Evolutionary conservation across 2,113 vertebrate genomes (phyloP), one percentile per base, ranked within the genome.

Genomic region (Numenius arquata): DNA sequence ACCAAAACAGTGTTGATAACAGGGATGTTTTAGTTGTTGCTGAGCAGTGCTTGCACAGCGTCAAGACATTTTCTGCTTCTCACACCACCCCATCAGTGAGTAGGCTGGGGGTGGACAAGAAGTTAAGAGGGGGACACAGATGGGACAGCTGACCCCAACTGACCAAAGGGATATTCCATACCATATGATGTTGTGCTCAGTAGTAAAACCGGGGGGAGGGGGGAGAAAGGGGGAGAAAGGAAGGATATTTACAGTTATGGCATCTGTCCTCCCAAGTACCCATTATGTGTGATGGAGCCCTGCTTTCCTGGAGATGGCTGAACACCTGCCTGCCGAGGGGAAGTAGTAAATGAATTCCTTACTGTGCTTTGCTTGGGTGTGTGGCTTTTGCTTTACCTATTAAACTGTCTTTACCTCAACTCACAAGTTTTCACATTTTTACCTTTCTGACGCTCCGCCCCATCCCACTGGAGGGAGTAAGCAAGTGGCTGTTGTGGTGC

Each of bases 201-300:
- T 36, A 75, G 13, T 6, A 50, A 65, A 75, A n/a, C n/a, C n/a
- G n/a, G n/a, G n/a, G n/a, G n/a, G n/a, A n/a, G n/a, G n/a, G n/a
- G n/a, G n/a, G n/a, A n/a, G n/a, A n/a, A n/a, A n/a, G n/a, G n/a
- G n/a, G n/a, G n/a, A n/a, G n/a, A n/a, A n/a, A n/a, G 25, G 4
- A 9, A 6, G 5, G 8, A 36, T 1, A 5, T 26, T 36, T 0
- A 0, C 11, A 47, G 26, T n/a, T 9, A 43, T 0, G 3, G 12
- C 12, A 32, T 21, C 11, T 62, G 38, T 47, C 12, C 9, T 88
- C 19, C 5, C 1, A 34, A 65, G 22, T 3, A 48, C 0, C 11
- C 4, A 1, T 5, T 1, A 56, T 0, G 0, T 1, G 3, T 41
- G 32, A 59, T 2, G 2, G 21, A 72, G 27, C 14, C 13, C 27